Percentiles rank a stretch among this genome's conserved stretches.
phyloP scores from a whole-genome alignment of 92 coral and sea anemone species.

The Hydrozoanthus gracilis region DNA sequence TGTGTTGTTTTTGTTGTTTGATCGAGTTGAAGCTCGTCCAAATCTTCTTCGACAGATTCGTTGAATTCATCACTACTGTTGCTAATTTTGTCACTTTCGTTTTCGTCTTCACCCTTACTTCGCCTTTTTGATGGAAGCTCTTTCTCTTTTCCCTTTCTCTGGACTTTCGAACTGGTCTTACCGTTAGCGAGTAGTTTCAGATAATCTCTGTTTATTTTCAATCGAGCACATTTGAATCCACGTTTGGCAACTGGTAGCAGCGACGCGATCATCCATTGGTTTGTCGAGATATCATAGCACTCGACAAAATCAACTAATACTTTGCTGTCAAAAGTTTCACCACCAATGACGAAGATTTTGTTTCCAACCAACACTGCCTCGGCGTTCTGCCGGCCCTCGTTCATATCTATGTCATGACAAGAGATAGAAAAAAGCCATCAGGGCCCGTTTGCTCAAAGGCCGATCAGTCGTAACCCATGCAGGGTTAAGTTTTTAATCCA shows the following conservation, averaged over 20 bases:
- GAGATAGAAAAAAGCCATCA: not conserved
- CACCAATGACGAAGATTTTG: conserved; percentile 84
- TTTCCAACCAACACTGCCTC: conserved; percentile 73
- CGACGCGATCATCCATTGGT: conserved; percentile 67
- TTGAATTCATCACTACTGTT: not conserved
- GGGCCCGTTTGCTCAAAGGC: no score
- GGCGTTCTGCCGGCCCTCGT: conserved; percentile 81
- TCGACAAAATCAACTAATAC: conserved; percentile 74
- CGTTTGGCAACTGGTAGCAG: conserved; percentile 69
- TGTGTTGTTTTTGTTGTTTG: not conserved
- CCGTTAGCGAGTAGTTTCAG: conserved; percentile 46
- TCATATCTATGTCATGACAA: conserved; percentile 59
- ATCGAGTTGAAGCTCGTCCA: not conserved
- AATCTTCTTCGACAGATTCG: not conserved
- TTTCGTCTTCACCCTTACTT: not conserved
- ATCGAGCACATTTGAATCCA: conserved; percentile 67
- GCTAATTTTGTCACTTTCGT: not conserved
- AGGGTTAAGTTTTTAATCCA: no score
- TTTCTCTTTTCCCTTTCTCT: not conserved
- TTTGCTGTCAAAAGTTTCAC: conserved; percentile 73
- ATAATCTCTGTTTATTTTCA: conserved; percentile 54
- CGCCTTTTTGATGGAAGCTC: not conserved
- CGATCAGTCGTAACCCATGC: no score
- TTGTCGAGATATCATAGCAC: conserved; percentile 64
- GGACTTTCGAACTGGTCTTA: not conserved